phyloP scores from a whole-genome alignment of 1,140 invertebrate species.

The Penaeus indicus region DNA sequence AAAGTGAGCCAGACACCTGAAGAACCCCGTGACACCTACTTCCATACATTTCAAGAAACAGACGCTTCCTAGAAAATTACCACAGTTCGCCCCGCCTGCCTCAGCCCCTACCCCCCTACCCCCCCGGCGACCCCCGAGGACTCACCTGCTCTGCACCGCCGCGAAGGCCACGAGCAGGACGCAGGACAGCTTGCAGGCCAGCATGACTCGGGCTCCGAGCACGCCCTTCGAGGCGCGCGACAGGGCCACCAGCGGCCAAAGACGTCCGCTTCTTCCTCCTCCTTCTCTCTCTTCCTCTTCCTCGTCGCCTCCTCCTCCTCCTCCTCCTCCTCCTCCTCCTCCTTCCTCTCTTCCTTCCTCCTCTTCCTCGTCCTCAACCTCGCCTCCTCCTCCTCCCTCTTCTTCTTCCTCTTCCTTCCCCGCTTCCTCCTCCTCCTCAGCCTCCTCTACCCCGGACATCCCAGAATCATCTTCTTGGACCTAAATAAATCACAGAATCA shows the following conservation, averaged over 20 bases:
- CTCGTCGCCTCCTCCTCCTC: background rate
- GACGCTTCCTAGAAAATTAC: no score
- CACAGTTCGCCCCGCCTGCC: background rate
- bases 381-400: slow-evolving; percentile 20
- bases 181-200: slow-evolving; percentile 32
- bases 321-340: background rate
- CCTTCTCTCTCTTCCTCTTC: background rate
- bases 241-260: background rate
- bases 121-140: background rate
- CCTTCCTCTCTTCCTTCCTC: background rate
- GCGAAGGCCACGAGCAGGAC: slow-evolving; percentile 38
- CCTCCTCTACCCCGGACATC: slow-evolving; percentile 55
- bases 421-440: background rate
- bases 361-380: slow-evolving; percentile 13
- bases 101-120: background rate
- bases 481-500: slow-evolving; percentile 1
- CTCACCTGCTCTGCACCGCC: slow-evolving; percentile 52
- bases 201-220: slow-evolving; percentile 32
- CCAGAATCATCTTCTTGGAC: slow-evolving; percentile 49
- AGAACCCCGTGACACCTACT: no score
- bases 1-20: no score
- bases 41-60: no score
- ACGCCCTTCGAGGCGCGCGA: background rate
- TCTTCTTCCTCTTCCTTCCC: background rate
- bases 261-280: background rate